Percentiles rank a stretch among this genome's conserved stretches.
These are phyloP conservation scores for Polia nebulosa DNA, from an alignment of 2,888 invertebrate species.

Conservation along the genomic window DNA sequence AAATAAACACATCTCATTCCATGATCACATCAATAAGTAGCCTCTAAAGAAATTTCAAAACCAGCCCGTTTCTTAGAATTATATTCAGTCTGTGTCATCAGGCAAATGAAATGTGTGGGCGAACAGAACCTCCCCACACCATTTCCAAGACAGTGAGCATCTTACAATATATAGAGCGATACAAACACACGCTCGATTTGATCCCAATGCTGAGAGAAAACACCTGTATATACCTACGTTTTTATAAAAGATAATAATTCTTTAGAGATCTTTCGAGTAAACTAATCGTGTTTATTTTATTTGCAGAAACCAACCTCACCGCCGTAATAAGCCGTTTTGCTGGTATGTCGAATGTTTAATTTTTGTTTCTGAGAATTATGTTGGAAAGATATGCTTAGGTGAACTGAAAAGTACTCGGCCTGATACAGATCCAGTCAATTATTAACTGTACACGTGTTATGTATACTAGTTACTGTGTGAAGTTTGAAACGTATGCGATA, in stretches of 20 bases:
- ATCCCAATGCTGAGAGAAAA: slow-evolving; percentile 40
- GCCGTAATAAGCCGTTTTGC: slow-evolving; percentile 57
- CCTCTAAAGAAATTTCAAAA: slow-evolving; percentile 20
- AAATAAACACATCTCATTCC: background rate
- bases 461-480: no score
- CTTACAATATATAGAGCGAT: slow-evolving; percentile 37
- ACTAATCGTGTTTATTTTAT: slow-evolving; percentile 54
- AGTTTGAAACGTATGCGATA: no score
- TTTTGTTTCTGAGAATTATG: background rate
- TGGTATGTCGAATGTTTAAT: slow-evolving; percentile 31
- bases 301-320: slow-evolving; percentile 72
- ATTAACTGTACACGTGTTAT: no score
- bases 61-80: slow-evolving; percentile 1
- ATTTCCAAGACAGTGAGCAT: slow-evolving; percentile 53
- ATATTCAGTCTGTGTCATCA: slow-evolving; percentile 12
- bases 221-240: slow-evolving; percentile 43
- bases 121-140: slow-evolving; percentile 39
- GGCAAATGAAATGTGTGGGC: slow-evolving; percentile 32
- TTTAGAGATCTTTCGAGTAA: slow-evolving; percentile 18
- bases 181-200: slow-evolving; percentile 53
- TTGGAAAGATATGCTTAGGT: background rate
- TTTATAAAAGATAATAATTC: slow-evolving; percentile 30
- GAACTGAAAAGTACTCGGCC: no score
- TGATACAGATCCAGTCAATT: no score
- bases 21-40: background rate